phyloP scores from a whole-genome alignment of 2,888 invertebrate species.

The Macaria notata region DNA sequence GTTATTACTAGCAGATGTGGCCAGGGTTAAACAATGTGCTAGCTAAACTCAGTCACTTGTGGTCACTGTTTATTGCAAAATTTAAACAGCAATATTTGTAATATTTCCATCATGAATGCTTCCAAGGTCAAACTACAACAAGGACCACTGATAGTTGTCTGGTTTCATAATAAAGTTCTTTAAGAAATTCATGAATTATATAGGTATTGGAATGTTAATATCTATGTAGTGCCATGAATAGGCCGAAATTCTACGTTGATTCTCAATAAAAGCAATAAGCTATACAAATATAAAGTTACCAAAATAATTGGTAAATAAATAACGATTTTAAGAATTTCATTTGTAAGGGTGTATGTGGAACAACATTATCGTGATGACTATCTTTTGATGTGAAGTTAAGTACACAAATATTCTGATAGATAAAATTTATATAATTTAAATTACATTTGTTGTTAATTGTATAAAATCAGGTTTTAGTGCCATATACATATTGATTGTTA shows the following conservation, averaged over 20 bases:
- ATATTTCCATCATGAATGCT: no score
- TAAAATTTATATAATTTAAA: slow-evolving; percentile 4
- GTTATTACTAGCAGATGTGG: no score
- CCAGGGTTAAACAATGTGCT: no score
- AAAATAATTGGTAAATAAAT: slow-evolving; percentile 17
- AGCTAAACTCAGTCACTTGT: no score
- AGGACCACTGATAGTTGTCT: no score
- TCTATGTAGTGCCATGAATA: no score
- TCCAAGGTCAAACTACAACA: no score
- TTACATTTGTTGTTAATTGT: slow-evolving; percentile 9
- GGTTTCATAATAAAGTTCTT: no score
- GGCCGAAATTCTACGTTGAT: slow-evolving; percentile 13
- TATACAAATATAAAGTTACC: slow-evolving; percentile 19
- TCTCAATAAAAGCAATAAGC: slow-evolving; percentile 23
- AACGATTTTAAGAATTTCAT: slow-evolving; percentile 6
- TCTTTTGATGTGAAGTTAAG: not conserved
- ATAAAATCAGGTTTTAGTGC: slow-evolving; percentile 22
- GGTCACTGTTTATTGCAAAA: no score
- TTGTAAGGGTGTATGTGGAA: slow-evolving; percentile 6
- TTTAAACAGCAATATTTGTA: no score
- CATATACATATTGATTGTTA: slow-evolving; percentile 26
- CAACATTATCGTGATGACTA: slow-evolving; percentile 1
- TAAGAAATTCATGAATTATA: no score
- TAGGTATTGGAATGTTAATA: no score
- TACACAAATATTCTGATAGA: slow-evolving; percentile 3